Percentiles rank a stretch among this genome's conserved stretches.
These are phyloP conservation scores for Heloderma charlesbogerti DNA, from an alignment of 2,113 vertebrate species.

Conservation along the genomic window DNA sequence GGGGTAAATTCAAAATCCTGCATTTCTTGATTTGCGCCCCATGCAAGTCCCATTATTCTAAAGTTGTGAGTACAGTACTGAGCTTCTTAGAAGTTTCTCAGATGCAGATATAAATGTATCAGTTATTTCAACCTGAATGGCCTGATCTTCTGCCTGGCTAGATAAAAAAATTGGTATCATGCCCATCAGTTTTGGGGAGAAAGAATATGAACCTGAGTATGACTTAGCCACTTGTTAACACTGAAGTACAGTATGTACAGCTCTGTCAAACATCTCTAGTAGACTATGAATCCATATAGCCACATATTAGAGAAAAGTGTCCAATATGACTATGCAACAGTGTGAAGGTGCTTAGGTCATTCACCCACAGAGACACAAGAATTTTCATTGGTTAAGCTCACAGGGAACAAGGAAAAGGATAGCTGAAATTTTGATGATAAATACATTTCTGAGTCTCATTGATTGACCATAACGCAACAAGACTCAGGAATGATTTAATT, in stretches of 20 bases:
- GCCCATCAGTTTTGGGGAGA: background rate
- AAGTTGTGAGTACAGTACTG: background rate
- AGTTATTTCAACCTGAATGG: background rate
- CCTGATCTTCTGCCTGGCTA: background rate
- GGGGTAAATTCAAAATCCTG: background rate
- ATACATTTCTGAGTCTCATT: slow-evolving; percentile 20
- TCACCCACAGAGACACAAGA: background rate
- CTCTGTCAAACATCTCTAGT: background rate
- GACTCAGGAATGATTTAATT: slow-evolving; percentile 25
- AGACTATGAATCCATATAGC: background rate
- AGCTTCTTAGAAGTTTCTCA: background rate
- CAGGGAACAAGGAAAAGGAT: slow-evolving; percentile 21
- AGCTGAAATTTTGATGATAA: slow-evolving; percentile 21
- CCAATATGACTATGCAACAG: background rate
- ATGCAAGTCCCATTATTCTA: background rate
- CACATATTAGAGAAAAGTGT: background rate
- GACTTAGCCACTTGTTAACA: background rate
- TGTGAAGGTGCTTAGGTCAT: background rate
- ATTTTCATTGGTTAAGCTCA: slow-evolving; percentile 35
- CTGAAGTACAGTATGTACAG: background rate
- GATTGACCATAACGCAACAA: background rate
- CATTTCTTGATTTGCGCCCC: background rate
- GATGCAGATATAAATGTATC: background rate
- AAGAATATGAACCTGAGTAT: background rate
- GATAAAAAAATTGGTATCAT: background rate